phyloP scores from a whole-genome alignment of 2,113 vertebrate species.

The Hippocampus zosterae region DNA sequence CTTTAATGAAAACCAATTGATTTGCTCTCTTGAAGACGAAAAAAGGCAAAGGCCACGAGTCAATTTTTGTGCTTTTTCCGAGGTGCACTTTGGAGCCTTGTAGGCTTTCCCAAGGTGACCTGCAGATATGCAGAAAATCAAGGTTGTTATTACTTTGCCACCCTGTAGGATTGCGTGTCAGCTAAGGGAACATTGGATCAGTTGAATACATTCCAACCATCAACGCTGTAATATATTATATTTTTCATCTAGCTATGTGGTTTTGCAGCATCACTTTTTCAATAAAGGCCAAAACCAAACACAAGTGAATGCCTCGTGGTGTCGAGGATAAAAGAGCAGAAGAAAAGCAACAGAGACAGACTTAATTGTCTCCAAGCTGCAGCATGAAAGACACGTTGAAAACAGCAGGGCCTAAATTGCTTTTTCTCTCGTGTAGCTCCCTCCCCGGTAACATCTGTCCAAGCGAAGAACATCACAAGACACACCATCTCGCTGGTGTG shows the following conservation, averaged over 20 bases:
- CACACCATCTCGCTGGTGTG: constrained; percentile 91
- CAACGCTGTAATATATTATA: constrained; percentile 15
- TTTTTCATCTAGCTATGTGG: constrained; percentile 13
- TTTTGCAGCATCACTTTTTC: constrained; percentile 26
- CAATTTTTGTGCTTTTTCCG: constrained; percentile 12
- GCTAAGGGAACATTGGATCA: constrained; percentile 28
- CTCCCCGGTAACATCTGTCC: constrained; percentile 87
- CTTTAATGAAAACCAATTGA: constrained; percentile 69
- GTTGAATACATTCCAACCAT: constrained; percentile 33
- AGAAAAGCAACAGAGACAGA: constrained; percentile 42
- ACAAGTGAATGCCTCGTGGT: constrained; percentile 39
- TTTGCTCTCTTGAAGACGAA: constrained; percentile 49
- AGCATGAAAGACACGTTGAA: constrained; percentile 17
- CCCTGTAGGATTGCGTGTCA: constrained; percentile 21
- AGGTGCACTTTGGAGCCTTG: constrained; percentile 13
- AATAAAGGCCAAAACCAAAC: constrained; percentile 39
- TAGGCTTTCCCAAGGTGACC: constrained; percentile 41
- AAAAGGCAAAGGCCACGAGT: constrained; percentile 20
- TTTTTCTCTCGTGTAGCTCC: constrained; percentile 74
- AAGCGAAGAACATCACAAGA: constrained; percentile 92
- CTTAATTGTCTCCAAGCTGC: constrained; percentile 22
- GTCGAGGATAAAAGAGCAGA: constrained; percentile 32
- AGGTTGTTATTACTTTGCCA: constrained; percentile 35
- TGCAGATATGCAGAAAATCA: constrained; percentile 26
- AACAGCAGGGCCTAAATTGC: constrained; percentile 14